phyloP scores from a whole-genome alignment of 2,797 vertebrate genomes.

The Aselliscus stoliczkanus region DNA sequence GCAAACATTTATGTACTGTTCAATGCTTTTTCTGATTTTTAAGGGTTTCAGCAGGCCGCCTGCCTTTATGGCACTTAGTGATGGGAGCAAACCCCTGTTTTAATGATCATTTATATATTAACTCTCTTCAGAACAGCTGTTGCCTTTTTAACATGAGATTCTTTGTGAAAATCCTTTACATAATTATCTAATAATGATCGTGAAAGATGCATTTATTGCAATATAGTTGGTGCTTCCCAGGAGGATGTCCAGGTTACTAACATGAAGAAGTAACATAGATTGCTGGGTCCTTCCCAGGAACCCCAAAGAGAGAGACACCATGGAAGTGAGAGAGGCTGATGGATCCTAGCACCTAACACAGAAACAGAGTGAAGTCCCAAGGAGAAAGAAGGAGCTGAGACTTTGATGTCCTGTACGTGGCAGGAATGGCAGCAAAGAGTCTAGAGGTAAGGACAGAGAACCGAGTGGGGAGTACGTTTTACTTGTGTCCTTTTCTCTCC shows the following conservation, averaged over 20 bases:
- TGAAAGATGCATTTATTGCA: not conserved
- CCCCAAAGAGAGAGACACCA: not conserved
- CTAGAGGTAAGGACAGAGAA: not conserved
- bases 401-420: not conserved
- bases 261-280: not conserved
- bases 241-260: not conserved
- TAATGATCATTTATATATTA: conserved; percentile 33
- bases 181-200: not conserved
- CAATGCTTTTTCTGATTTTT: conserved; percentile 49
- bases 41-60: conserved; percentile 35
- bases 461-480: accelerated
- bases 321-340: not conserved
- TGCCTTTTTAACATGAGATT: not conserved
- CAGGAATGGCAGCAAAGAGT: not conserved
- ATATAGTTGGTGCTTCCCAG: conserved; percentile 17
- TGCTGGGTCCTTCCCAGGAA: not conserved
- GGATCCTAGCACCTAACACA: not conserved
- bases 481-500: not conserved
- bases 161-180: conserved; percentile 2
- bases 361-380: not conserved
- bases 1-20: conserved; percentile 34
- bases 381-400: not conserved
- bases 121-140: not conserved
- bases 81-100: conserved; percentile 44
- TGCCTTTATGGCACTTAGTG: conserved; percentile 8